Evolutionary conservation across 2,888 invertebrate genomes (phyloP), one percentile per base, ranked within the genome.

Genomic region (Drosophila suboccidentalis): DNA sequence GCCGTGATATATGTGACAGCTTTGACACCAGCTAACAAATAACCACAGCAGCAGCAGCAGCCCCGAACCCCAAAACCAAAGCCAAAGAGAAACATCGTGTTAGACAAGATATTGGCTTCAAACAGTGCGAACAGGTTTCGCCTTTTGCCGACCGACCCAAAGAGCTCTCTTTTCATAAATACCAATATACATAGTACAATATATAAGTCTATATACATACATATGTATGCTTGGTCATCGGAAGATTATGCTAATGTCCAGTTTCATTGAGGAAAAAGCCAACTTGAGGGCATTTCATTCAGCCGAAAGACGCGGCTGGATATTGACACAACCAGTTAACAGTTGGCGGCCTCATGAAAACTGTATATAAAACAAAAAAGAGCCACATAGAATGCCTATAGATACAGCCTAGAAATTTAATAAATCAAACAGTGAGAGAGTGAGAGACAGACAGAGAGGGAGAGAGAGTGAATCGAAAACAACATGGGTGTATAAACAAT

Each of bases 1-100:
- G 75, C 82, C 73, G 75, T 87, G 85, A 87, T 78, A 87, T 90
- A 87, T 87, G 89, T 87, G 89, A 90, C 90, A 87, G 89, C 90
- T 89, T 80, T 85, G 86, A 90, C 86, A 87, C 90, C 76, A 72
- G 68, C 84, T 77, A 89, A 89, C 87, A 87, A 87, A 87, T 86
- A 90, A 89, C 84, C 78, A 36, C 69, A 73, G 74, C 59, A 66
- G 57, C 66, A 54, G 26, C 26, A 26, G 26, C 41, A 29, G 4
- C 39, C 11, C 32, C 60, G 2, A 17, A 17, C 2, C 38, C 46
- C 36, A 19, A 19, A 19, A 0, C 26, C 10, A 41, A 15, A 6
- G 1, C 43, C 51, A 32, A 51, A 59, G 49, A 55, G 60, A 64
- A 72, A 72, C 69, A 78, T 65, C 71, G 60, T 85, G 82, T 82